Conservation (phyloP, 2,113 vertebrate species). For the Etia nguti region DNA sequence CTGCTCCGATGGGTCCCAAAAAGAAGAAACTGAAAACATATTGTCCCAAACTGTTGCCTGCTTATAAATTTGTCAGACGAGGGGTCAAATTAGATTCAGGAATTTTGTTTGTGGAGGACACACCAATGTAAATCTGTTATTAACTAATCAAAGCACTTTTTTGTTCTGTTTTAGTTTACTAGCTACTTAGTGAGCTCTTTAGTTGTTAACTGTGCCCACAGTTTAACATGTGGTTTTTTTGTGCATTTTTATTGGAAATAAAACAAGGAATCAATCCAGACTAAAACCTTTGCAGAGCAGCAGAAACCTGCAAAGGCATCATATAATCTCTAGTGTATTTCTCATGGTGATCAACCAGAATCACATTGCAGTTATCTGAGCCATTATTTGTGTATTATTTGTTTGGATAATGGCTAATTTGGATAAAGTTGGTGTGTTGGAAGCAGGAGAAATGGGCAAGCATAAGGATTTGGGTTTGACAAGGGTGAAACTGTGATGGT, state of each 20-base stretch:
- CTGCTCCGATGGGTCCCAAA: not conserved
- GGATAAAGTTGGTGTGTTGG: not conserved
- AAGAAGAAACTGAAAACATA: not conserved
- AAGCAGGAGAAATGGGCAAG: not conserved
- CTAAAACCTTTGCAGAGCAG: not conserved
- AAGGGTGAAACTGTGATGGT: not conserved
- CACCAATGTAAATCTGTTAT: not conserved
- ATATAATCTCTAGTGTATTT: not conserved
- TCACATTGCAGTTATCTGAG: fast-evolving
- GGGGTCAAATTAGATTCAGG: not conserved
- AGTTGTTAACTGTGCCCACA: not conserved
- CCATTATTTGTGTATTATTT: not conserved
- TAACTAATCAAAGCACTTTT: not conserved
- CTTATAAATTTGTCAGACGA: not conserved
- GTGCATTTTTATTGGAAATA: not conserved
- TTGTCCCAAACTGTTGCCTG: not conserved
- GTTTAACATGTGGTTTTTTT: not conserved
- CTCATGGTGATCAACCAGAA: not conserved
- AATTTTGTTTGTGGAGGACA: not conserved
- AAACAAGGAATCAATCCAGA: not conserved
- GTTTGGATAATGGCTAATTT: not conserved
- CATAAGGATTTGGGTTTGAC: not conserved
- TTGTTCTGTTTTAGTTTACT: not conserved
- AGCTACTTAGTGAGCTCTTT: not conserved
- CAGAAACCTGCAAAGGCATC: not conserved